Evolutionary conservation across 2,797 vertebrate genomes (phyloP), one percentile per base, ranked within the genome.

Genomic region (Selene dorsalis): DNA sequence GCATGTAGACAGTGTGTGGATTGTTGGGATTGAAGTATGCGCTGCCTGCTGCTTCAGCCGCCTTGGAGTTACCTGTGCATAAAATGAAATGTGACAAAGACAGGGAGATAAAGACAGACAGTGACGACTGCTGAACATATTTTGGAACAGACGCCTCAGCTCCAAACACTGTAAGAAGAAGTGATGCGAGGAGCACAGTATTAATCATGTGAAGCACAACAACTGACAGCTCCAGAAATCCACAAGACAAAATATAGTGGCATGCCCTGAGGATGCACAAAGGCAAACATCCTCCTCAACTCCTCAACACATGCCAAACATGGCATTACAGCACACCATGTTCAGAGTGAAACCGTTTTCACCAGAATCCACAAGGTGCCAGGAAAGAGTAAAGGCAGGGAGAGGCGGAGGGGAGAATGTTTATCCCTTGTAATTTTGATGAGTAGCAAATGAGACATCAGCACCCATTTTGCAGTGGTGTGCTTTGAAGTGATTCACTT

Each of bases 1-100:
- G 96, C 96, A 97, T 96, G 91, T 98, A 98, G 91, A 98, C 96
- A 0, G 93, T 96, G 95, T 98, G 97, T 41, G 96, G 96, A 76
- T 97, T 96, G 84, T 88, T 96, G 77, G 97, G 96, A 77, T 97
- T 96, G 88, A 96, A 98, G 89, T 97, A 98, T 0, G 96, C 96
- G 17, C 92, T 97, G 80, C 95, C 95, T 73, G 96, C 94, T 0
- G 96, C 96, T 92, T 97, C 96, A 26, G 95, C 94, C 48, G 96
- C 96, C 89, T 96, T 97, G 63, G 92, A 84, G 82, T 94, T 93
- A 83, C 93, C 96, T 93, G 91, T 35, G 50, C 56, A 65, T 16
- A 47, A 76, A 84, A 85, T 32, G 3, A 70, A 57, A 79, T 16
- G 9, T 4, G 68, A 80, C 59, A 85, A n/a, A 80, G 38, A 74